Conservation (phyloP, 2,797 vertebrate species). For the Hypotaenidia okinawae region DNA sequence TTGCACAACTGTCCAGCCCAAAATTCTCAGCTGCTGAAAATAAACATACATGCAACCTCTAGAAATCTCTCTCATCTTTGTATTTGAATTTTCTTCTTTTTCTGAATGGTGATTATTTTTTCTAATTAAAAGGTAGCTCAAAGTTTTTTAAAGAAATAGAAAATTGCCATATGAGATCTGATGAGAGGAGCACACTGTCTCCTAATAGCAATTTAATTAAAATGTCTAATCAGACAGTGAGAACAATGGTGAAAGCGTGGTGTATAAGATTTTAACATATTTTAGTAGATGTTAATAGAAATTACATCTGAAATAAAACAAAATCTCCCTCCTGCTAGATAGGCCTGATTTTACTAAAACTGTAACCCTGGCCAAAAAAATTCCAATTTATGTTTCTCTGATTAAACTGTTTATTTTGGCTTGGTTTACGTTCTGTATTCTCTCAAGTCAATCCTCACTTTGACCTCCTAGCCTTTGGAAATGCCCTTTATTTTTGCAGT, state of each 20-base stretch:
- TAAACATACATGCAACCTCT: not conserved
- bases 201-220: not conserved
- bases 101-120: not conserved
- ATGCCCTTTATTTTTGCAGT: not conserved
- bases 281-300: not conserved
- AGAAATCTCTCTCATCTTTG: not conserved
- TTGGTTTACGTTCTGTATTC: not conserved
- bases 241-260: not conserved
- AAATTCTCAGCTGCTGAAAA: not conserved
- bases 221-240: not conserved
- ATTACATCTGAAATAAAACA: not conserved
- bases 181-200: not conserved
- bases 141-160: not conserved
- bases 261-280: fast-evolving
- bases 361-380: not conserved
- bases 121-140: not conserved
- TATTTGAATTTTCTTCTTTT: not conserved
- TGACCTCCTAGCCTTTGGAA: not conserved
- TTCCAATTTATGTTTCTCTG: not conserved
- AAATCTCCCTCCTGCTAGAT: not conserved
- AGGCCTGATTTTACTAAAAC: not conserved
- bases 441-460: not conserved
- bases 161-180: not conserved
- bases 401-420: not conserved
- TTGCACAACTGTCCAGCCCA: not conserved